Conservation (phyloP, 2,888 invertebrate genomes). For the Meloe dianella region DNA sequence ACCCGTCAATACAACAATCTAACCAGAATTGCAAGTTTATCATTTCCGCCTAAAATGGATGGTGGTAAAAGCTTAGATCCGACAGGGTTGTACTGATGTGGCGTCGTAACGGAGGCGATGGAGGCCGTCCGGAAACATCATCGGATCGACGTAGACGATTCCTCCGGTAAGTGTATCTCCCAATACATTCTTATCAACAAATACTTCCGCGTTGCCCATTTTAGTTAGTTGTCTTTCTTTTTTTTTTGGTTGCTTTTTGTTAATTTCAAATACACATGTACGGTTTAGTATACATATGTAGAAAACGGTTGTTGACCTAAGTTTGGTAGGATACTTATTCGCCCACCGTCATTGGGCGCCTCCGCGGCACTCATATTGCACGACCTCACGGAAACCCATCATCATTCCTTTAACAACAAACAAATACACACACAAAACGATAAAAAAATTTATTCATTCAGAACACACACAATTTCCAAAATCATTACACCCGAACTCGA, state of each 20-base stretch:
- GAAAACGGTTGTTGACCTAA: constrained; percentile 51
- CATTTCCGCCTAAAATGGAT: constrained; percentile 20
- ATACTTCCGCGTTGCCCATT: constrained; percentile 41
- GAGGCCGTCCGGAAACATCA: constrained; percentile 59
- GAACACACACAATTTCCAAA: constrained; percentile 51
- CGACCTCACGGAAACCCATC: constrained; percentile 29
- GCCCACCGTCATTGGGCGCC: constrained; percentile 48
- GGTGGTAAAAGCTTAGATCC: constrained; percentile 54
- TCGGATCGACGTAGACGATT: constrained; percentile 59
- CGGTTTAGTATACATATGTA: constrained; percentile 31
- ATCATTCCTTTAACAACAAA: constrained; percentile 19
- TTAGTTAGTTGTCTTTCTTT: no score
- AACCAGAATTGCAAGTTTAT: constrained; percentile 28
- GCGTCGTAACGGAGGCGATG: constrained; percentile 58
- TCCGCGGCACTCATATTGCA: constrained; percentile 45
- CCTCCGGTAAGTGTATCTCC: constrained; percentile 52
- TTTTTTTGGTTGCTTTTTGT: background rate
- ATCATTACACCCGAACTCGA: constrained; percentile 40
- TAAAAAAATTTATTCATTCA: constrained; percentile 45
- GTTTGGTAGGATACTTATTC: constrained; percentile 45
- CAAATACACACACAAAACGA: constrained; percentile 2
- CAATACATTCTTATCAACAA: constrained; percentile 13
- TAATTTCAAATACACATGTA: constrained; percentile 12
- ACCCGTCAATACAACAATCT: constrained; percentile 16
- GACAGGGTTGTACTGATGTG: constrained; percentile 59